Base-by-base conservation (phyloP, 2,888 invertebrate genomes). In the Melinaea marsaeus region DNA sequence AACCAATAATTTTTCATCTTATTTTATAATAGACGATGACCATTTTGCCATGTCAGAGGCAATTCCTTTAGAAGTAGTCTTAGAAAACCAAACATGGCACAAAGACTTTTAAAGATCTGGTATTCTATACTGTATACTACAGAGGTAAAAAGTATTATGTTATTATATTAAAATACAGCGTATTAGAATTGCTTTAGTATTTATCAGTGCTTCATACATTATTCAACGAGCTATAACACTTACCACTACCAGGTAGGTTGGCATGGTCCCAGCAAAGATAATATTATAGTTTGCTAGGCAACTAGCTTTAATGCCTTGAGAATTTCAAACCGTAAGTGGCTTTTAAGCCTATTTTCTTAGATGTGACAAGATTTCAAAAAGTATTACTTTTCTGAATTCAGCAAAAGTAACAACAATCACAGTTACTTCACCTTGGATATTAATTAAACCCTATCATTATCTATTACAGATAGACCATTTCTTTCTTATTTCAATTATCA, bases 281-380 rank as follows among this genome's bases (percentile, higher is more conserved):
- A 72, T 72, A 58, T 63, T 62, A 65, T 68, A 64, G 67, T 69
- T 72, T 73, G 71, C 59, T 68, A 60, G 64, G 65, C 64, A 70
- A 60, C 66, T 68, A 61, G 58, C 65, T 62, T 42, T 65, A 68
- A 64, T 66, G 59, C 55, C 62, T 58, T 64, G 57, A 56, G 32
- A 62, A 60, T 42, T 66, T 65, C 65, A 9, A 7, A 51, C 42
- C 9, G 32, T 51, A 51, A 51, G 51, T 51, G 51, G 7, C 32
- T 11, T 65, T 70, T 66, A 71, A 69, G 72, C 73, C 77, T 78
- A 79, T 78, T 73, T 78, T 76, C 11, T 54, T 33, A 13, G 37
- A 51, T 51, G 9, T 32, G 22, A 51, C 32, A 51, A 4, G 6
- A 32, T 51, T 32, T 51, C 2, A 13, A 51, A 22, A 51, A 22